Evolutionary conservation across 64 coral and sea anemone species (phyloP).

Genomic region (Actinia equina): DNA sequence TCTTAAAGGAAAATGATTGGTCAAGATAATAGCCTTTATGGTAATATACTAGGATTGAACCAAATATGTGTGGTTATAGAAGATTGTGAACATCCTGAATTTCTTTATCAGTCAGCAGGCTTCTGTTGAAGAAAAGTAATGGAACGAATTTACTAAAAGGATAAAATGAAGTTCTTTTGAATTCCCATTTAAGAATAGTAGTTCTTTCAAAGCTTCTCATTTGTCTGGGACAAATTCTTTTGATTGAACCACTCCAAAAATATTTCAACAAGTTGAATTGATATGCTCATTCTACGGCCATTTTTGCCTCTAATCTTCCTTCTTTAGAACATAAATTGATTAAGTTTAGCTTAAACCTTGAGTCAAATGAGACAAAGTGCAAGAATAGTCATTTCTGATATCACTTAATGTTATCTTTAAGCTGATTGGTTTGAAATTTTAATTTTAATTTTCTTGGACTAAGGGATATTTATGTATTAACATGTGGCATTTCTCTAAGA

Average conservation of each 20-base stretch:
- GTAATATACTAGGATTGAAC: not conserved
- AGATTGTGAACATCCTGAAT: not conserved
- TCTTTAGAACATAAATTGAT: not conserved
- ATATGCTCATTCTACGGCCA: not conserved
- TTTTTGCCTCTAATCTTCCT: not conserved
- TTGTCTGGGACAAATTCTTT: not conserved
- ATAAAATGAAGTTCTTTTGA: not conserved
- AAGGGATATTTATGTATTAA: conserved; percentile 5
- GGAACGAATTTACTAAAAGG: not conserved
- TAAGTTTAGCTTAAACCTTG: not conserved
- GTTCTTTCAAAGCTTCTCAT: not conserved
- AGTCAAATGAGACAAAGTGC: conserved; percentile 3
- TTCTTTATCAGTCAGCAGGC: conserved; percentile 7
- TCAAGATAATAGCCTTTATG: not conserved
- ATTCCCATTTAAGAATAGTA: not conserved
- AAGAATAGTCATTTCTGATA: not conserved
- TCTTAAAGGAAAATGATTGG: not conserved
- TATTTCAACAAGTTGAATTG: not conserved
- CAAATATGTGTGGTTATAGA: not conserved
- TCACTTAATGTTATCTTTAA: conserved; percentile 21
- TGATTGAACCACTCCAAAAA: not conserved
- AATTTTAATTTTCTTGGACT: not conserved
- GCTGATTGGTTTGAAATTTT: conserved; percentile 19
- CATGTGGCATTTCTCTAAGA: not conserved
- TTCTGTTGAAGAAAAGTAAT: not conserved